Evolutionary conservation across 30 jellyfish, hydroid and myxozoan species (phyloP).

Genomic region (Hydra vulgaris): DNA sequence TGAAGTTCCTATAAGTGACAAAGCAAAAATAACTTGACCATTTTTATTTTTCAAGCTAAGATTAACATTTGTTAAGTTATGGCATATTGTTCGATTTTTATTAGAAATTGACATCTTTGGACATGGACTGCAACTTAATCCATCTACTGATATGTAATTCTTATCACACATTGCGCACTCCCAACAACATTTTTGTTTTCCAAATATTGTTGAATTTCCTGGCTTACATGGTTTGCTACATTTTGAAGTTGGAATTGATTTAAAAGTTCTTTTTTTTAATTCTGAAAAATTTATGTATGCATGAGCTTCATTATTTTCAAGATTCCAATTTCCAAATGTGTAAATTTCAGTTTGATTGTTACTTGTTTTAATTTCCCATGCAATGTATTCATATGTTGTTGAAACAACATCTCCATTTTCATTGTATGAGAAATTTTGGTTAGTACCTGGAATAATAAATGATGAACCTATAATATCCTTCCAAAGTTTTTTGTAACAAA

Average conservation of each 20-base stretch:
- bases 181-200: constrained; percentile 81
- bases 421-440: constrained; percentile 24
- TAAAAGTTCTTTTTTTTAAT: too few species aligned
- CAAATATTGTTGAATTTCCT: constrained; percentile 49
- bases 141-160: constrained; percentile 29
- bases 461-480: constrained; percentile 18
- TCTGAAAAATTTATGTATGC: background rate
- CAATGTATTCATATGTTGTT: constrained; percentile 49
- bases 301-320: constrained; percentile 7
- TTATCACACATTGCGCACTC: constrained; percentile 52
- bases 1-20: constrained; percentile 36
- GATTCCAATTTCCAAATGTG: constrained; percentile 60
- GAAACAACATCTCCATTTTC: constrained; percentile 56
- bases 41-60: constrained; percentile 19
- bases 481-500: constrained; percentile 16
- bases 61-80: constrained; percentile 15
- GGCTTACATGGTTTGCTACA: constrained; percentile 79
- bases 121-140: constrained; percentile 37
- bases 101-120: constrained; percentile 33
- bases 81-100: constrained; percentile 45
- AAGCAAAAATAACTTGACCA: constrained; percentile 29
- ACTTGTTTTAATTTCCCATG: background rate
- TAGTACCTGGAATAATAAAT: constrained; percentile 35
- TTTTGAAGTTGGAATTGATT: constrained; percentile 20
- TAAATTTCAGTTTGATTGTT: background rate